Evolutionary conservation across 2,797 vertebrate genomes (phyloP).

Genomic region (Aeoliscus strigatus): DNA sequence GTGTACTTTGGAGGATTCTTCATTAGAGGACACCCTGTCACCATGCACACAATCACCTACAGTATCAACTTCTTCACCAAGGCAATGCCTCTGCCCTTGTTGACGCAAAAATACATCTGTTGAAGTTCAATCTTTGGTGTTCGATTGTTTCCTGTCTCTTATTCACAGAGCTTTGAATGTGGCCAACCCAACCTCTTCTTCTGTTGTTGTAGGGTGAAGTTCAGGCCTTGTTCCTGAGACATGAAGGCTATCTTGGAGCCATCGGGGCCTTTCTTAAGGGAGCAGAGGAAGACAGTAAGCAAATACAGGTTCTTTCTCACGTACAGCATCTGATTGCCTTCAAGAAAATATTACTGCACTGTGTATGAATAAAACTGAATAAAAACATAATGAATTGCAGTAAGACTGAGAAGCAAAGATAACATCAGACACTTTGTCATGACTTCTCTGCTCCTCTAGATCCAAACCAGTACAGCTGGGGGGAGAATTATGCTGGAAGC

Average conservation of each 20-base stretch:
- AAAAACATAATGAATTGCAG: too few relatives aligned
- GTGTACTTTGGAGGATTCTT: slow-evolving; percentile 99
- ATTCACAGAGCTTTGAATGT: too few relatives aligned
- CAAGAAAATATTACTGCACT: too few relatives aligned
- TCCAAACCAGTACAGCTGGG: slow-evolving; percentile 98
- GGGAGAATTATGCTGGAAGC: slow-evolving; percentile 97
- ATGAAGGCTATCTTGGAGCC: slow-evolving; percentile 96
- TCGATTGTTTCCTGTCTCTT: neutral
- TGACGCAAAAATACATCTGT: neutral
- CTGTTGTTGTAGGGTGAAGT: slow-evolving; percentile 84
- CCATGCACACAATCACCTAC: slow-evolving; percentile 98
- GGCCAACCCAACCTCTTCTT: neutral
- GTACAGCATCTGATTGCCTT: too few relatives aligned
- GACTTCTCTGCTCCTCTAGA: too few relatives aligned
- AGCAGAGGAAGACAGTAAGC: slow-evolving; percentile 98
- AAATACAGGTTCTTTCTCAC: neutral
- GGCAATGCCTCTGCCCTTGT: slow-evolving; percentile 62
- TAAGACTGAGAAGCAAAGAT: too few relatives aligned
- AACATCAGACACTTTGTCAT: too few relatives aligned
- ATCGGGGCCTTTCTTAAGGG: slow-evolving; percentile 98
- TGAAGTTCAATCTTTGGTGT: neutral
- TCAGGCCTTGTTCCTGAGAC: slow-evolving; percentile 95
- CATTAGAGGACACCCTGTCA: slow-evolving; percentile 93
- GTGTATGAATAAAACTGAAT: neutral
- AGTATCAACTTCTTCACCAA: slow-evolving; percentile 99